Conservation (phyloP, 2,113 vertebrate species). For the Muntiacus reevesi region DNA sequence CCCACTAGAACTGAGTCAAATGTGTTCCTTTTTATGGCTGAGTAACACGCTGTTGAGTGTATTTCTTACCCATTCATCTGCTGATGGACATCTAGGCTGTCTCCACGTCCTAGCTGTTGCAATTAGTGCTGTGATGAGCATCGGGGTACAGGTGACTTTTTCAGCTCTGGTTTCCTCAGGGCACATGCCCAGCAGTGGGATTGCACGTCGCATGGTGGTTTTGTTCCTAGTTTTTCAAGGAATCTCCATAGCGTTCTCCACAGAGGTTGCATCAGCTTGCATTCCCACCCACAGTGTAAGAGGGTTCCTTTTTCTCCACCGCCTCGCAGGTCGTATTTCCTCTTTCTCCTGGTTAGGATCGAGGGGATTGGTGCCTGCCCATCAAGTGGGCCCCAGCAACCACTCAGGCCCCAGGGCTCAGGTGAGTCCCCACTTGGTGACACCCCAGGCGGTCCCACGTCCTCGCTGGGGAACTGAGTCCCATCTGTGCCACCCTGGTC, state of each 20-base stretch:
- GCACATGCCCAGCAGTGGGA: neutral
- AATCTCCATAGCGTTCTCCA: neutral
- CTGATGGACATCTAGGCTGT: neutral
- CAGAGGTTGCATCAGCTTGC: neutral
- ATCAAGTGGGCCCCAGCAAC: neutral
- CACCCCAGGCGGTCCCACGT: neutral
- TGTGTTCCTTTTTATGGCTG: neutral
- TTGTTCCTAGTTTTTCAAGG: neutral
- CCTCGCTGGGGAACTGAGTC: neutral
- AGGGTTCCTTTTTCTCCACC: neutral
- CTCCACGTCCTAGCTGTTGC: neutral
- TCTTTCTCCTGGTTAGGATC: neutral
- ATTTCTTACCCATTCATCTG: neutral
- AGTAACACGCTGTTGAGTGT: neutral
- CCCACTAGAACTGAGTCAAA: neutral
- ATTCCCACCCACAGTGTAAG: neutral
- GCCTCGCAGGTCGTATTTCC: neutral
- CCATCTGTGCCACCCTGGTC: accelerated
- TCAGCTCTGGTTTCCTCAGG: neutral
- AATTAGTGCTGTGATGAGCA: neutral
- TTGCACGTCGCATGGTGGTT: accelerated
- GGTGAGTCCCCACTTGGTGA: accelerated
- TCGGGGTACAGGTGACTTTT: neutral
- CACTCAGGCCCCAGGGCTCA: neutral
- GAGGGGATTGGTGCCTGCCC: neutral